Conservation (phyloP, 2,113 vertebrate genomes). For the Mormyrus iriodes region DNA sequence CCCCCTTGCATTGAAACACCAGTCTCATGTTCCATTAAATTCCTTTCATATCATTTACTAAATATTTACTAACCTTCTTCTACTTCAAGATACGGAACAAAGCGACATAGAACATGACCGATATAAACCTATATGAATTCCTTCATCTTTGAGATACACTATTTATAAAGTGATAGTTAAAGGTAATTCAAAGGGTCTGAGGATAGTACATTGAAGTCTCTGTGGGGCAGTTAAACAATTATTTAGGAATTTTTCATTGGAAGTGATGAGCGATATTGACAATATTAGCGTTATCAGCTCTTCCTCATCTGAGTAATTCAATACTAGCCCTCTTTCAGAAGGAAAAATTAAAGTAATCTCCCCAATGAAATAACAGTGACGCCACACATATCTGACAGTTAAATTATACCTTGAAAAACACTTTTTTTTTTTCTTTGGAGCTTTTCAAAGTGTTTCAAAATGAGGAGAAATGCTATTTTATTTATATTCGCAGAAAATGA, state of each 20-base stretch:
- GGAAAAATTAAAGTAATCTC: slow-evolving; percentile 66
- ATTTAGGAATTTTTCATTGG: slow-evolving; percentile 81
- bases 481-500: neutral
- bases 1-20: neutral
- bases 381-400: slow-evolving; percentile 63
- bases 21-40: neutral
- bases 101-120: neutral
- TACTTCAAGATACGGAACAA: neutral
- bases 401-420: slow-evolving; percentile 49
- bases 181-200: slow-evolving; percentile 44
- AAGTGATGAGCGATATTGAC: slow-evolving; percentile 74
- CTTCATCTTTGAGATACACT: neutral
- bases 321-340: slow-evolving; percentile 53
- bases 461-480: neutral
- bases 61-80: neutral
- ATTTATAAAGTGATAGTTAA: slow-evolving; percentile 24
- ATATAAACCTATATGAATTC: neutral
- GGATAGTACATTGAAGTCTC: slow-evolving; percentile 33
- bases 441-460: neutral
- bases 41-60: neutral
- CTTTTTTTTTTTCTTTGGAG: neutral
- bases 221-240: slow-evolving; percentile 63
- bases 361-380: slow-evolving; percentile 67
- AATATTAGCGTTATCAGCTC: slow-evolving; percentile 71
- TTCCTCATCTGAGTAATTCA: slow-evolving; percentile 62